These are phyloP conservation scores for Rhyacichthys aspro DNA, from an alignment of 2,797 vertebrate genomes.

Conservation along the genomic window DNA sequence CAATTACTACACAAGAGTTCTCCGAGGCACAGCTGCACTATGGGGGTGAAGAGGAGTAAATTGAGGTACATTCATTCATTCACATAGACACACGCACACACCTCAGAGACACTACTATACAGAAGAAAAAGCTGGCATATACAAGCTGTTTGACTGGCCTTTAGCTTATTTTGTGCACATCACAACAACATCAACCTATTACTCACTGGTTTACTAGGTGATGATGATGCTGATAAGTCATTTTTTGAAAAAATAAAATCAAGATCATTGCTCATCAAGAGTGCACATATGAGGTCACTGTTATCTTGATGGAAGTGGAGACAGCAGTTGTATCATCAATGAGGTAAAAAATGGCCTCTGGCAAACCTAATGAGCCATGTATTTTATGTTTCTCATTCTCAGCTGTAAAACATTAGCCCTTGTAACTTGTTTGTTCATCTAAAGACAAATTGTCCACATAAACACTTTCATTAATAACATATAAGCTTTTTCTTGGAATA, in stretches of 20 bases:
- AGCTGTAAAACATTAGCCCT: conserved; percentile 26
- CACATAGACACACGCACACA: conserved; percentile 50
- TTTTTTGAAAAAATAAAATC: conserved; percentile 63
- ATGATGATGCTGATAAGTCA: conserved; percentile 54
- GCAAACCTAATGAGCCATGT: conserved; percentile 68
- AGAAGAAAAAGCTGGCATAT: conserved; percentile 36
- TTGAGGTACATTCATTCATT: conserved; percentile 75
- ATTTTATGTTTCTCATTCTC: conserved; percentile 38
- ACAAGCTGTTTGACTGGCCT: conserved; percentile 57
- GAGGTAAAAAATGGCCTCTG: conserved; percentile 65
- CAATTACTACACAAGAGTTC: conserved; percentile 81
- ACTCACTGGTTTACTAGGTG: conserved; percentile 41
- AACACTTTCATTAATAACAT: conserved; percentile 21
- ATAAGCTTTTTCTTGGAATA: conserved; percentile 14
- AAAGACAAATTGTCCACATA: conserved; percentile 26
- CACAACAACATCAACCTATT: conserved; percentile 45
- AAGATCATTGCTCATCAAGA: conserved; percentile 61
- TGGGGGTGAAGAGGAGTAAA: conserved; percentile 77
- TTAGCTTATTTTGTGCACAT: conserved; percentile 49
- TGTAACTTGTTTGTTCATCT: conserved; percentile 26
- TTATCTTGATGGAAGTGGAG: conserved; percentile 75
- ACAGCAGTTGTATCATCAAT: conserved; percentile 70
- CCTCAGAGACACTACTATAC: conserved; percentile 44
- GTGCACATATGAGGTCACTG: conserved; percentile 68
- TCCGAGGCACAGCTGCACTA: conserved; percentile 77